These are phyloP conservation scores for Lordiphosa mommai DNA, from an alignment of 1,140 invertebrate genomes.

Conservation along the genomic window DNA sequence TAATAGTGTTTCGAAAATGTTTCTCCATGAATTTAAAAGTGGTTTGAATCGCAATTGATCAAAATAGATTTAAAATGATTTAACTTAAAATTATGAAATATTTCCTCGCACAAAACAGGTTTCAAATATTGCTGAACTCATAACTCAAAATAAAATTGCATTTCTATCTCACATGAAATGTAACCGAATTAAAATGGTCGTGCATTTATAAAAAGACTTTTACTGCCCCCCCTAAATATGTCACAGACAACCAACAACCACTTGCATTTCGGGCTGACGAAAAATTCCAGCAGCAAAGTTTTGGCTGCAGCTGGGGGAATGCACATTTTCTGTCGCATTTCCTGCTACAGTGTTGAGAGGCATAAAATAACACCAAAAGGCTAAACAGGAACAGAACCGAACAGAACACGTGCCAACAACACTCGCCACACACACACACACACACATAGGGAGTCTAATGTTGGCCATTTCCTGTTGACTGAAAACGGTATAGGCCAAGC, in stretches of 20 bases:
- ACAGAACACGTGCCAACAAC: constrained; percentile 60
- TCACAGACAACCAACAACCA: not conserved
- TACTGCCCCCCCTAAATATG: too few species aligned
- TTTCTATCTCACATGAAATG: too few species aligned
- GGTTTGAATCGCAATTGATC: too few species aligned
- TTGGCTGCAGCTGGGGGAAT: constrained; percentile 10
- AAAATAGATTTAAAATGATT: too few species aligned
- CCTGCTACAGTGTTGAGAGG: constrained; percentile 32
- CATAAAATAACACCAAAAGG: constrained; percentile 48
- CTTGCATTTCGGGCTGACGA: not conserved
- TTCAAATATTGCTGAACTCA: too few species aligned
- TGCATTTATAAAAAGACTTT: too few species aligned
- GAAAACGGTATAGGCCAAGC: constrained; percentile 34
- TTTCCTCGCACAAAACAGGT: too few species aligned
- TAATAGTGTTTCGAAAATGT: too few species aligned
- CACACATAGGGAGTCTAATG: constrained; percentile 41
- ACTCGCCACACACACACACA: not conserved
- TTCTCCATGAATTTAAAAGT: too few species aligned
- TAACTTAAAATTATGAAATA: too few species aligned
- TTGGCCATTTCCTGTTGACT: constrained; percentile 70
- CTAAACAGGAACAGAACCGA: constrained; percentile 46
- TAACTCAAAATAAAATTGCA: too few species aligned
- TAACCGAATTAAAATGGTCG: too few species aligned
- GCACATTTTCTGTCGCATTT: constrained; percentile 50
- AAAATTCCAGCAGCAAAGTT: constrained; percentile 2